Evolutionary conservation across 23 tunicate species (phyloP).

Genomic region (Styela clava): DNA sequence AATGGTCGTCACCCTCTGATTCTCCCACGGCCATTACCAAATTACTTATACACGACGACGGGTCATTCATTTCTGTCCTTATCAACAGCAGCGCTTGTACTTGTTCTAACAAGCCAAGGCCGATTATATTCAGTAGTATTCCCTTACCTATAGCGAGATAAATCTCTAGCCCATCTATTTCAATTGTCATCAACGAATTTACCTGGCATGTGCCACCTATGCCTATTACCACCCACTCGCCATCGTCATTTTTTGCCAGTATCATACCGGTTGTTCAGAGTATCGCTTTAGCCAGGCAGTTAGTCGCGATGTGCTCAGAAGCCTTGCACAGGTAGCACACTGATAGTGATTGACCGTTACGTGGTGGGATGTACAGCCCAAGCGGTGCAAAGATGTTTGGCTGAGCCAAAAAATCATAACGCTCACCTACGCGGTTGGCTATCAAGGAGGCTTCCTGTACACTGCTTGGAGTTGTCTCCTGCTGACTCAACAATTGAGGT

Average conservation of each 20-base stretch:
- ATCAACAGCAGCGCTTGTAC: not conserved
- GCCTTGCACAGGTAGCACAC: not conserved
- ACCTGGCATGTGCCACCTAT: not conserved
- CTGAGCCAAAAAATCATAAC: not conserved
- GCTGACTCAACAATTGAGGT: not conserved
- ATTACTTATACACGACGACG: not conserved
- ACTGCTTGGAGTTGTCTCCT: too few relatives aligned
- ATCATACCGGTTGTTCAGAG: not conserved
- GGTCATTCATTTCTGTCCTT: not conserved
- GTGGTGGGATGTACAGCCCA: not conserved
- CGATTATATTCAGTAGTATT: not conserved
- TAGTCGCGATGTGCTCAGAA: not conserved
- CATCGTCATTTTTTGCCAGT: not conserved
- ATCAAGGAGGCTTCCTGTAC: not conserved
- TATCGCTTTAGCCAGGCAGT: not conserved
- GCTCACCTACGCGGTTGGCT: not conserved
- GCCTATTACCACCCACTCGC: not conserved
- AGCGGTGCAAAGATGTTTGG: constrained; percentile 7
- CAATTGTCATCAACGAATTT: not conserved
- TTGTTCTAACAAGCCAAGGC: not conserved
- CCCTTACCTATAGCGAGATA: not conserved
- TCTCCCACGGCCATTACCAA: not conserved
- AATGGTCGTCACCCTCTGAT: too few relatives aligned
- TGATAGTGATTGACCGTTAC: not conserved
- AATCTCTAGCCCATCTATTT: not conserved